Percentiles rank a stretch among this genome's conserved stretches.
phyloP scores from a whole-genome alignment of 2,888 invertebrate genomes.

The Epinotia ramella region DNA sequence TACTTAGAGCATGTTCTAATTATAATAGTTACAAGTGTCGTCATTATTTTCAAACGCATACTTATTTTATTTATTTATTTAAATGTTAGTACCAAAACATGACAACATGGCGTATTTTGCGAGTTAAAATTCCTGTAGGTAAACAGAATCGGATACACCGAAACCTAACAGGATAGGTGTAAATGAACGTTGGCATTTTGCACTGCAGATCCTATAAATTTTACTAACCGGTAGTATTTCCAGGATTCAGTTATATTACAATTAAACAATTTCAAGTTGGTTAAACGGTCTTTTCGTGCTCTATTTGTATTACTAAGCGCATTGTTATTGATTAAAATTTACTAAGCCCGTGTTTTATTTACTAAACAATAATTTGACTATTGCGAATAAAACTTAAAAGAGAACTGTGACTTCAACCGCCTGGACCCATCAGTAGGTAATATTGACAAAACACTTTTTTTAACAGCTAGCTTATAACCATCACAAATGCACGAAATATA shows the following conservation, averaged over 20 bases:
- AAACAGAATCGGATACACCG: not conserved
- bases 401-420: too few species aligned
- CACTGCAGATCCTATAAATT: constrained; percentile 5
- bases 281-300: not conserved
- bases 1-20: too few species aligned
- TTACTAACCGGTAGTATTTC: not conserved
- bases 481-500: too few species aligned
- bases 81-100: not conserved
- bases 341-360: not conserved
- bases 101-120: not conserved
- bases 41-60: too few species aligned
- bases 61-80: too few species aligned
- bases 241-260: not conserved
- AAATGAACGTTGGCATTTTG: constrained; percentile 1
- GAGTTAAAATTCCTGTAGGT: not conserved
- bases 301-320: not conserved
- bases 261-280: not conserved
- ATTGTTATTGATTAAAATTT: not conserved
- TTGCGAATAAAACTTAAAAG: not conserved
- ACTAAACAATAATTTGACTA: not conserved
- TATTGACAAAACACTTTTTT: too few species aligned
- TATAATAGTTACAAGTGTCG: too few species aligned
- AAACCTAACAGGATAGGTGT: not conserved
- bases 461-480: too few species aligned
- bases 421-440: too few species aligned